A percentile compares a stretch with the other conserved stretches of the same genome.
phyloP scores from a whole-genome alignment of 2,113 vertebrate species.

The Apaloderma vittatum region DNA sequence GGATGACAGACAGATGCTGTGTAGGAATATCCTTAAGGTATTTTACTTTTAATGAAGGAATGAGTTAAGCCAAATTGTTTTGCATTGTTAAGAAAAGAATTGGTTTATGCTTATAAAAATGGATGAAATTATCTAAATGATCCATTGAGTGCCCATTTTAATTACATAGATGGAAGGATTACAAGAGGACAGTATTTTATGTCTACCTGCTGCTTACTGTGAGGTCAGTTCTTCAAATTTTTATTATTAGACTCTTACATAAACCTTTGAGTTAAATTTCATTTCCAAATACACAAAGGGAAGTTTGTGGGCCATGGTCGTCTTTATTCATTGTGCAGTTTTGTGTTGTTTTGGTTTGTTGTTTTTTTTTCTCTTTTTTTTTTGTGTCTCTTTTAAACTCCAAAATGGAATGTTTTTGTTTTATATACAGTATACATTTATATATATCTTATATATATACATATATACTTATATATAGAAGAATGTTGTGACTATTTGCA shows the following conservation, averaged over 20 bases:
- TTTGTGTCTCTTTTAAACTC: constrained; percentile 73
- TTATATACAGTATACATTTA: constrained; percentile 66
- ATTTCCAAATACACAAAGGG: constrained; percentile 87
- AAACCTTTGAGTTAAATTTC: constrained; percentile 90
- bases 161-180: constrained; percentile 99
- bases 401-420: constrained; percentile 75
- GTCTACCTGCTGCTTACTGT: constrained; percentile 98
- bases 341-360: constrained; percentile 70
- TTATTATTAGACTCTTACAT: constrained; percentile 93
- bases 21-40: constrained; percentile 81
- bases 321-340: constrained; percentile 84
- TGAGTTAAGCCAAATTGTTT: constrained; percentile 86
- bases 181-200: constrained; percentile 99
- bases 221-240: constrained; percentile 99
- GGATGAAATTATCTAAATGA: constrained; percentile 94
- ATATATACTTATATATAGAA: constrained; percentile 48
- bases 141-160: constrained; percentile 99
- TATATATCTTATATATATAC: constrained; percentile 35
- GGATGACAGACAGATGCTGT: constrained; percentile 77
- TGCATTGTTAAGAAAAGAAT: constrained; percentile 89
- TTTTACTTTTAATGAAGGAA: constrained; percentile 84
- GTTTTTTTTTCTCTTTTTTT: constrained; percentile 49
- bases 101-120: constrained; percentile 93
- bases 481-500: constrained; percentile 71
- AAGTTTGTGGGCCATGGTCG: constrained; percentile 87